A percentile compares a stretch with the other conserved stretches of the same genome.
Evolutionary conservation across 2,113 vertebrate species (phyloP).

Genomic region (Melanotaenia duboulayi): DNA sequence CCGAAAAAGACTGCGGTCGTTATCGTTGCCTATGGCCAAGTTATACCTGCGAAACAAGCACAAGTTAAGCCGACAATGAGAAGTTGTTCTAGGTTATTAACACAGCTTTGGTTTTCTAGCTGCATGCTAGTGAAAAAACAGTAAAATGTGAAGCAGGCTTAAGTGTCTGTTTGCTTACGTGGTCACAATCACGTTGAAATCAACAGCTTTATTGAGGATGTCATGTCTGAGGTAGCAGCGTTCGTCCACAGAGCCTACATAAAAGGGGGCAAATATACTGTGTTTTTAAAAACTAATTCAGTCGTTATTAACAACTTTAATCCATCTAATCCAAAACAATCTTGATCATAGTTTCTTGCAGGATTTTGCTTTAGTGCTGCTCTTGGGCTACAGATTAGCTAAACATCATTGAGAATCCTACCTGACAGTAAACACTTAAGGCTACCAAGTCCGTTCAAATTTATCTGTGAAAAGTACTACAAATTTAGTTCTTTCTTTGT

Average conservation of each 20-base stretch:
- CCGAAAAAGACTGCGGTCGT: slow-evolving; percentile 91
- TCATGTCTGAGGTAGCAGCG: slow-evolving; percentile 89
- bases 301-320: neutral
- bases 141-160: neutral
- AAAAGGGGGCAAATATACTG: neutral
- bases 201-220: slow-evolving; percentile 84
- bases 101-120: neutral
- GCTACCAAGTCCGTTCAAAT: too few relatives aligned
- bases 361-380: neutral
- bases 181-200: slow-evolving; percentile 93
- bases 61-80: neutral
- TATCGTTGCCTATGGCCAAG: slow-evolving; percentile 89
- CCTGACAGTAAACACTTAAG: neutral
- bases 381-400: too few relatives aligned
- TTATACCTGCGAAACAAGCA: slow-evolving; percentile 85
- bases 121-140: neutral
- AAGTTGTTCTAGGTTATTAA: neutral
- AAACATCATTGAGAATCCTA: too few relatives aligned
- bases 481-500: neutral
- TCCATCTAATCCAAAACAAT: neutral
- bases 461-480: too few relatives aligned
- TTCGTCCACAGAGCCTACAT: slow-evolving; percentile 90
- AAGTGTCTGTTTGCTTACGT: slow-evolving; percentile 86
- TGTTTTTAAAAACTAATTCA: neutral
- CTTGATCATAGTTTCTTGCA: too few relatives aligned